phyloP scores from a whole-genome alignment of 2,113 vertebrate species.

The Eonycteris spelaea region DNA sequence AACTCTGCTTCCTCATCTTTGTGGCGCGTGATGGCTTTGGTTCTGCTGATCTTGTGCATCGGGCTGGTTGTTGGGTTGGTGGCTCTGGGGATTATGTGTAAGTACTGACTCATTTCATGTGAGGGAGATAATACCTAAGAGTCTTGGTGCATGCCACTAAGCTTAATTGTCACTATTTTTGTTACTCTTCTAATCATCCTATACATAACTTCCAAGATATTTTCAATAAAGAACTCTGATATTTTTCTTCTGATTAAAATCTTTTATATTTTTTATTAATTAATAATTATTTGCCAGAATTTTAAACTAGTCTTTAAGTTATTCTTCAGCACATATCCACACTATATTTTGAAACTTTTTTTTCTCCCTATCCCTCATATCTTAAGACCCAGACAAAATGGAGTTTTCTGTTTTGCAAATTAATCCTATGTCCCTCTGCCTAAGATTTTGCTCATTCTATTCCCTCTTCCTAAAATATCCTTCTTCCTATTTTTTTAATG shows the following conservation, averaged over 20 bases:
- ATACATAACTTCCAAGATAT: neutral
- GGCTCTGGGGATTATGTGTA: slow-evolving; percentile 59
- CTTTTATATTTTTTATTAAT: neutral
- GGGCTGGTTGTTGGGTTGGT: slow-evolving; percentile 53
- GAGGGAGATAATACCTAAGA: neutral
- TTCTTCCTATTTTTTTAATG: neutral
- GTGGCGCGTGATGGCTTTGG: slow-evolving; percentile 57
- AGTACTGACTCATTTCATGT: slow-evolving; percentile 33
- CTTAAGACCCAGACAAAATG: neutral
- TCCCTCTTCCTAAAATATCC: neutral
- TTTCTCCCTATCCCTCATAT: neutral
- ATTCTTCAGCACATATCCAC: neutral
- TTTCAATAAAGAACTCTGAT: neutral
- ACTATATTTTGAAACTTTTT: neutral
- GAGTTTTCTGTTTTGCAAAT: neutral
- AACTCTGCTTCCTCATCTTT: neutral
- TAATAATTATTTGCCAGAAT: neutral
- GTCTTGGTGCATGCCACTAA: neutral
- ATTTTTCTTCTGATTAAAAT: neutral
- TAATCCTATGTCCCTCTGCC: neutral
- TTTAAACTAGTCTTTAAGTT: neutral
- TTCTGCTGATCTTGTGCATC: slow-evolving; percentile 47
- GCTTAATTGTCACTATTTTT: neutral
- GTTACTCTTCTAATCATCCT: neutral
- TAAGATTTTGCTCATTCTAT: neutral